Conservation (phyloP, 1,140 invertebrate genomes). For the silkworm (Bombyx mori) region ASM3026992v2 NC_085115.1:16634501-16635000, state of each 20-base stretch:
- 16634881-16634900: slow-evolving; percentile 35
- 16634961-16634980: slow-evolving; percentile 28
- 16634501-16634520: too few species aligned
- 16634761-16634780: slow-evolving; percentile 31
- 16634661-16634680: slow-evolving; percentile 17
- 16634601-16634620: slow-evolving; percentile 10
- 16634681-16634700: slow-evolving; percentile 16
- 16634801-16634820: slow-evolving; percentile 29
- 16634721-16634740: slow-evolving; percentile 32
- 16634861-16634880: slow-evolving; percentile 43
- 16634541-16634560: too few species aligned
- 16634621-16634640: slow-evolving; percentile 11
- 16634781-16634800: slow-evolving; percentile 38
- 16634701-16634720: slow-evolving; percentile 18
- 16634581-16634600: too few species aligned
- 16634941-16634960: slow-evolving; percentile 48
- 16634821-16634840: slow-evolving; percentile 26
- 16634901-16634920: slow-evolving; percentile 26
- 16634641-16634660: slow-evolving; percentile 24
- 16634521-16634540: too few species aligned
- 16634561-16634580: too few species aligned
- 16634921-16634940: slow-evolving; percentile 18
- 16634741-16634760: slow-evolving; percentile 9
- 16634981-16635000: slow-evolving; percentile 19
- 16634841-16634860: slow-evolving; percentile 16